Base-by-base conservation (phyloP, 2,797 vertebrate species). In the Serranus cabrilla region DNA sequence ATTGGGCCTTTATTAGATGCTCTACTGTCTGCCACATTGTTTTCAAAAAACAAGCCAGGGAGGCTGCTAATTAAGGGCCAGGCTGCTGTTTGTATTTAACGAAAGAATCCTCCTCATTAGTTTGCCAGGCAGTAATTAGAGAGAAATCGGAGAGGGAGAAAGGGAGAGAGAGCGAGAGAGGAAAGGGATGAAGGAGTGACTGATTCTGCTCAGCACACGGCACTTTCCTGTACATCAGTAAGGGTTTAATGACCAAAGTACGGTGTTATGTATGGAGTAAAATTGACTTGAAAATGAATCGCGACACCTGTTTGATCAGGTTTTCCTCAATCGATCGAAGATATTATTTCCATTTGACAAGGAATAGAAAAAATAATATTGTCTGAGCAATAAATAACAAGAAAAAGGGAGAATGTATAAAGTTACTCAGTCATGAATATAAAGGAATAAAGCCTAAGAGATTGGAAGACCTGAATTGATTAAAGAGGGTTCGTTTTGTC, bases 1-100 rank as follows among this genome's bases (percentile, higher is more conserved):
- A 64, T 49, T 3, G n/a, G 43, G 81, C 62, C 52, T 78, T 80
- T 80, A 86, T 83, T 77, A 72, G 75, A 76, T 1, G 59, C 65
- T 74, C 40, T 9, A 11, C 71, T 82, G 64, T 46, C 52, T 40
- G 60, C 58, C 71, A 60, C 75, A 52, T 57, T 87, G 85, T 88
- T 89, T 89, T 87, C 7, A 89, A 89, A 89, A 89, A 86, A 75
- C 80, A 87, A 85, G 67, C 49, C 39, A 61, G 81, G 72, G 77
- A 85, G 75, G 70, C 78, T 78, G 89, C 81, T 91, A 87, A 90
- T 93, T 91, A 89, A 88, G 76, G 86, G 78, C 85, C 77, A 69
- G 84, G 86, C 86, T 76, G 70, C 80, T 87, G 86, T 91, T 92
- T 88, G 84, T 81, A 74, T 81, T 89, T 85, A 90, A 89, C 8